Conservation (phyloP, 2,888 invertebrate species). For the Timema cristinae region DNA sequence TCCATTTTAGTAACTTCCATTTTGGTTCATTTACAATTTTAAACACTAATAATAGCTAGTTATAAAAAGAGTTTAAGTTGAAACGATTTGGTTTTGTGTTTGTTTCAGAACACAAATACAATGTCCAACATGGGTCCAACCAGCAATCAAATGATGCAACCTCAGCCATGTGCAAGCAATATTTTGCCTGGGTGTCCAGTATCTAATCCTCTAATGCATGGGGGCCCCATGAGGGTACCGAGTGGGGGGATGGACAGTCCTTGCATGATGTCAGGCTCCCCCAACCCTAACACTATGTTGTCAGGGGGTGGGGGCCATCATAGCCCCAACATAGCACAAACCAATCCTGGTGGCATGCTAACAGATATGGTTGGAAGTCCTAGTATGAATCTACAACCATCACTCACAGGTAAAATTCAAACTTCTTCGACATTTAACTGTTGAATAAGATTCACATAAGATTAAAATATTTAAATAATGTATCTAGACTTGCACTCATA, state of each 20-base stretch:
- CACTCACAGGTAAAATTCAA: conserved; percentile 45
- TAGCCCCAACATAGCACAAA: conserved; percentile 28
- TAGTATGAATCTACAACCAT: conserved; percentile 35
- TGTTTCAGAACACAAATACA: conserved; percentile 18
- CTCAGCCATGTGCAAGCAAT: conserved; percentile 28
- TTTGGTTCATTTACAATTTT: no score
- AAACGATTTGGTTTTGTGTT: no score
- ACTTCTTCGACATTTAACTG: not conserved
- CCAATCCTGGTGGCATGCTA: conserved; percentile 24
- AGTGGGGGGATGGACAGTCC: conserved; percentile 28
- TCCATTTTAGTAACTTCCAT: no score
- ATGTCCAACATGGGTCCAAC: conserved; percentile 19
- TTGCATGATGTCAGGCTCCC: conserved; percentile 29
- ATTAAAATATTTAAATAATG: not conserved
- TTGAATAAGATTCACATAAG: not conserved
- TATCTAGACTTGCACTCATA: no score
- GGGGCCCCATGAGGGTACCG: conserved; percentile 23
- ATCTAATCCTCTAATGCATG: conserved; percentile 26
- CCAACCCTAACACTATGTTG: conserved; percentile 33
- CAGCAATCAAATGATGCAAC: conserved; percentile 24
- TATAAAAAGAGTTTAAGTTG: no score
- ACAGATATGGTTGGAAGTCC: conserved; percentile 30
- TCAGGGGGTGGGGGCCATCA: conserved; percentile 28
- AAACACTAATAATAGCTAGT: no score
- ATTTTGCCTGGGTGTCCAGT: conserved; percentile 27